Conservation (phyloP, 2,113 vertebrate genomes). For the Carlito syrichta region DNA sequence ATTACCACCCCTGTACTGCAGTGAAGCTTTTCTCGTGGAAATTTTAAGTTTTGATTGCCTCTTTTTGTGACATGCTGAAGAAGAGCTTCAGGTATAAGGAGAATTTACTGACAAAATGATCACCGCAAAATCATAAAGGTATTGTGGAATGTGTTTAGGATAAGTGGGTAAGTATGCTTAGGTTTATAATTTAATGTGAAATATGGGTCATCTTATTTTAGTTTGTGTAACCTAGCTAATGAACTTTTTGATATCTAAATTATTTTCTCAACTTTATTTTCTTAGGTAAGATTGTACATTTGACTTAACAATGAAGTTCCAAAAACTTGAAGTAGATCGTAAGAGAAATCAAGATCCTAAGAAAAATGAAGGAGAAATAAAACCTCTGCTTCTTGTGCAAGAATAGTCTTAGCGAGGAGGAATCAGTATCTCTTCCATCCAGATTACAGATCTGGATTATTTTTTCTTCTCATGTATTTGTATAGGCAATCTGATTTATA, state of each 20-base stretch:
- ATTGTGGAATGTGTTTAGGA: background rate
- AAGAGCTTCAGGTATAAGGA: background rate
- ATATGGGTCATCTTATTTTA: background rate
- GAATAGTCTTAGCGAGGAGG: background rate
- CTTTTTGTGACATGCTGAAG: background rate
- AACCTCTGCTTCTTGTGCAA: background rate
- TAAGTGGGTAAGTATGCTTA: background rate
- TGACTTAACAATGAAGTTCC: background rate
- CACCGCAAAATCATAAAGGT: background rate
- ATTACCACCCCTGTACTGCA: background rate
- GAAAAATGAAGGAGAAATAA: background rate
- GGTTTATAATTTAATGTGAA: background rate
- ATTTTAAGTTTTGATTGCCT: background rate
- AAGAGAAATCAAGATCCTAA: background rate
- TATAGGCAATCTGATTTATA: background rate
- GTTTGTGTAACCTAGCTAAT: background rate
- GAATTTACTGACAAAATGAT: background rate
- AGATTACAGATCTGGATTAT: background rate
- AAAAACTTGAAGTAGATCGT: background rate
- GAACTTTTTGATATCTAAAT: background rate
- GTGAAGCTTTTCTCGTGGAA: background rate
- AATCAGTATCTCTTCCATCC: background rate
- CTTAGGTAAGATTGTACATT: background rate
- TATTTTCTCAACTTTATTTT: background rate
- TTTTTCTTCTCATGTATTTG: background rate